These are phyloP conservation scores for Keiferia lycopersicella DNA, from an alignment of 2,888 invertebrate species.

Conservation along the genomic window DNA sequence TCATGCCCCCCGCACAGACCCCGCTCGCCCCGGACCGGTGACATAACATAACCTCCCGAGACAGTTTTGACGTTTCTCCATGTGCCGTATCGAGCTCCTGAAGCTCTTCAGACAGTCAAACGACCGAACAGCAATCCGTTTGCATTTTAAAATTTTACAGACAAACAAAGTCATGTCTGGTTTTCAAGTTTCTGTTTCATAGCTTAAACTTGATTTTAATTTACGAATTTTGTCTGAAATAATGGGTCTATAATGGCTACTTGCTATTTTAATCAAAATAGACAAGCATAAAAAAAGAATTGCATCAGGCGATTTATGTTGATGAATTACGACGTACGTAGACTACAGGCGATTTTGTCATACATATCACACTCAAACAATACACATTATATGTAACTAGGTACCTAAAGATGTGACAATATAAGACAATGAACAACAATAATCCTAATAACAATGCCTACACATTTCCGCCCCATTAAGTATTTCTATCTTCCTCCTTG, in stretches of 20 bases:
- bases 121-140: slow-evolving; percentile 12
- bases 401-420: too few species aligned
- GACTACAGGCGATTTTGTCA: too few species aligned
- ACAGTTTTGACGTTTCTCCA: slow-evolving; percentile 48
- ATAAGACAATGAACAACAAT: too few species aligned
- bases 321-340: too few species aligned
- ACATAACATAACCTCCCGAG: slow-evolving; percentile 32
- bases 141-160: slow-evolving; percentile 2
- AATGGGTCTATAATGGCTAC: too few species aligned
- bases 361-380: too few species aligned
- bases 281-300: too few species aligned
- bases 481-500: background rate
- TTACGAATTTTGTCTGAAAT: too few species aligned
- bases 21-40: slow-evolving; percentile 32
- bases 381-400: too few species aligned
- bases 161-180: background rate
- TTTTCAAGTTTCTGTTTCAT: background rate
- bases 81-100: slow-evolving; percentile 33
- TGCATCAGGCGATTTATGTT: too few species aligned
- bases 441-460: background rate
- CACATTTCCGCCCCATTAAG: background rate
- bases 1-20: slow-evolving; percentile 34
- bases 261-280: too few species aligned
- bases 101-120: slow-evolving; percentile 14
- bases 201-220: background rate